These are phyloP conservation scores for Bombus confusus DNA, from an alignment of 1,140 invertebrate genomes.

Conservation along the genomic window DNA sequence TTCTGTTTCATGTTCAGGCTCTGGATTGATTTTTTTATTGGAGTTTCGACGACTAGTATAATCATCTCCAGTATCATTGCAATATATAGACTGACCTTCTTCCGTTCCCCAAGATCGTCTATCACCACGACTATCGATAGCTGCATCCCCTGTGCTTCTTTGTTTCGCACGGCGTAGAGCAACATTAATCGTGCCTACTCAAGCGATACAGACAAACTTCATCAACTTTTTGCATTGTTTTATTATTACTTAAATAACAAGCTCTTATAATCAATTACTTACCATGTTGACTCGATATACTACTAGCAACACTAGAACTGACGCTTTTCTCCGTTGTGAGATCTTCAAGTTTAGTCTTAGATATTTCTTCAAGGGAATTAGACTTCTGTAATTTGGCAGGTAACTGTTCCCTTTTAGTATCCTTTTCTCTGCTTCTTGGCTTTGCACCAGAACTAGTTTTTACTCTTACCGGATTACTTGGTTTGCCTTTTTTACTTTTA, in stretches of 20 bases:
- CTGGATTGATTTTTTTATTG: conserved; percentile 77
- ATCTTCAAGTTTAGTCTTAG: conserved; percentile 87
- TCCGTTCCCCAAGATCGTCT: conserved; percentile 86
- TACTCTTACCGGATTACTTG: conserved; percentile 73
- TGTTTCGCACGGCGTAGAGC: conserved; percentile 78
- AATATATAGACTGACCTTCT: conserved; percentile 83
- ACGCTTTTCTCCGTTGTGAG: conserved; percentile 82
- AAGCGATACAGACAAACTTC: neutral
- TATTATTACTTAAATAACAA: neutral
- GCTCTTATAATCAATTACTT: conserved; percentile 29
- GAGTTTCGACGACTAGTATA: conserved; percentile 76
- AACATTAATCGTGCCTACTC: conserved; percentile 78
- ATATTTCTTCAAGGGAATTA: conserved; percentile 88
- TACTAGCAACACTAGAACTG: conserved; percentile 76
- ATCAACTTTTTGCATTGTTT: neutral
- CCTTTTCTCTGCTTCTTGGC: conserved; percentile 78
- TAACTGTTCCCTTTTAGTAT: conserved; percentile 79
- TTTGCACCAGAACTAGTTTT: conserved; percentile 77
- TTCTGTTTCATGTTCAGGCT: conserved; percentile 82
- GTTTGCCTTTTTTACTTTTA: conserved; percentile 78
- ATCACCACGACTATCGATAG: conserved; percentile 81
- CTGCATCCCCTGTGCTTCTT: conserved; percentile 76
- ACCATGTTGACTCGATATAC: conserved; percentile 79
- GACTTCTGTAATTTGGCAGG: conserved; percentile 84
- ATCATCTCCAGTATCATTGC: conserved; percentile 79